Percentiles rank a stretch among this genome's conserved stretches.
Evolutionary conservation across 2,113 vertebrate genomes (phyloP).

Genomic region (Plecotus auritus): DNA sequence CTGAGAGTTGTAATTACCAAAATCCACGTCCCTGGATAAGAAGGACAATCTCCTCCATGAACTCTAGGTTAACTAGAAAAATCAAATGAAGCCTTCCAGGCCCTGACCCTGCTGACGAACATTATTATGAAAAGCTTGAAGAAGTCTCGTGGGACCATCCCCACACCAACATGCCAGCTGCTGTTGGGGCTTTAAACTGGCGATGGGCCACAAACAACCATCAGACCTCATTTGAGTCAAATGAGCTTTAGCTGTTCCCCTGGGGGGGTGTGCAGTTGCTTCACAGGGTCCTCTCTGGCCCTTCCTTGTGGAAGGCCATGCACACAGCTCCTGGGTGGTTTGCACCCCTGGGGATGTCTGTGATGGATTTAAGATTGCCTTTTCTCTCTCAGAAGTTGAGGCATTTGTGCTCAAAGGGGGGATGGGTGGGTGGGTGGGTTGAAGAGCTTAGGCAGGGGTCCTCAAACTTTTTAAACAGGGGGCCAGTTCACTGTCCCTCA

Average conservation of each 20-base stretch:
- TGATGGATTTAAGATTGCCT: background rate
- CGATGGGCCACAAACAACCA: background rate
- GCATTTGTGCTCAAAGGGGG: background rate
- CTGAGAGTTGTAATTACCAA: background rate
- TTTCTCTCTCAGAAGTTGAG: background rate
- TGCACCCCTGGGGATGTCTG: background rate
- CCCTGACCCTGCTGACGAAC: background rate
- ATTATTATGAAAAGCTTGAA: background rate
- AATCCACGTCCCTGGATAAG: background rate
- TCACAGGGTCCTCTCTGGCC: background rate
- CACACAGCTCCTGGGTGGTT: fast-evolving
- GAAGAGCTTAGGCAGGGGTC: background rate
- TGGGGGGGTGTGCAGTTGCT: background rate
- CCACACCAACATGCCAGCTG: background rate
- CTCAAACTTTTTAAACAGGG: no score
- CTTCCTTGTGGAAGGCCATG: background rate
- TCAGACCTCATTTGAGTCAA: background rate
- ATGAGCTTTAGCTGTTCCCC: background rate
- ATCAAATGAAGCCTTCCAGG: background rate
- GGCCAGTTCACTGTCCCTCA: no score
- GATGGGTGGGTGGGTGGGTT: no score
- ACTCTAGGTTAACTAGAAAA: background rate
- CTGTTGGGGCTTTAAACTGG: background rate
- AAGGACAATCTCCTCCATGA: background rate
- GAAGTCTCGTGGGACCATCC: background rate